Percentiles rank a stretch among this genome's conserved stretches.
Conservation (phyloP, 2,888 invertebrate genomes). For the Lasius fuliginosus region DNA sequence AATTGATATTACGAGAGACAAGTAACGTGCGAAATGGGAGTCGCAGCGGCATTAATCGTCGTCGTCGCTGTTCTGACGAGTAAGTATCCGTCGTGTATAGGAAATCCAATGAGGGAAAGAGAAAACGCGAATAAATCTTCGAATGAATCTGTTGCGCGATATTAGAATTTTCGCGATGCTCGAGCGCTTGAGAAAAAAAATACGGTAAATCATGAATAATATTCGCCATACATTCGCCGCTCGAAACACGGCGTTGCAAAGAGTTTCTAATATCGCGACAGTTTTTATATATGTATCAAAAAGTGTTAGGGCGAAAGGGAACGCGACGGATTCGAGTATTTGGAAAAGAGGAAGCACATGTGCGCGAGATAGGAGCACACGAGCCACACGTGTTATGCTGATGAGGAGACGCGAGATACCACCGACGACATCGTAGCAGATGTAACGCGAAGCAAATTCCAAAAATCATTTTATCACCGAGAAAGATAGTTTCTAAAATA, state of each 20-base stretch:
- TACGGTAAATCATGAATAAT: not conserved
- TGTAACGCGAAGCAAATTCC: not conserved
- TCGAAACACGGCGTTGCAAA: not conserved
- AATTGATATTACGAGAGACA: not conserved
- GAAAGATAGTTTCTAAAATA: not conserved
- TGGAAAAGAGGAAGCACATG: constrained; percentile 23
- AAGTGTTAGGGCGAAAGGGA: not conserved
- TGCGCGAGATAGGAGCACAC: constrained; percentile 2
- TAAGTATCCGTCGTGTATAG: constrained; percentile 19
- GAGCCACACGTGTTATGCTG: not conserved
- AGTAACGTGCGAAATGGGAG: constrained; percentile 9
- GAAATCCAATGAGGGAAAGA: not conserved
- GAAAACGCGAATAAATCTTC: not conserved
- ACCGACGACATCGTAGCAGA: not conserved
- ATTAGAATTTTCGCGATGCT: not conserved
- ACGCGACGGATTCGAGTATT: constrained; percentile 1
- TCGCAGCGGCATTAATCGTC: not conserved
- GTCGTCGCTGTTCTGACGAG: constrained; percentile 23
- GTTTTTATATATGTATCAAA: not conserved
- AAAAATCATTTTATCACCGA: not conserved
- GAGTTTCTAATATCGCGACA: not conserved
- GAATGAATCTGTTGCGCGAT: not conserved
- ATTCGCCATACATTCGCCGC: not conserved
- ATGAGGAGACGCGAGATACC: not conserved
- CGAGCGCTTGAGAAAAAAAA: not conserved